Percentiles rank a stretch among this genome's conserved stretches.
Conservation (phyloP, 2,888 invertebrate genomes). For the Pedicia rivosa region DNA sequence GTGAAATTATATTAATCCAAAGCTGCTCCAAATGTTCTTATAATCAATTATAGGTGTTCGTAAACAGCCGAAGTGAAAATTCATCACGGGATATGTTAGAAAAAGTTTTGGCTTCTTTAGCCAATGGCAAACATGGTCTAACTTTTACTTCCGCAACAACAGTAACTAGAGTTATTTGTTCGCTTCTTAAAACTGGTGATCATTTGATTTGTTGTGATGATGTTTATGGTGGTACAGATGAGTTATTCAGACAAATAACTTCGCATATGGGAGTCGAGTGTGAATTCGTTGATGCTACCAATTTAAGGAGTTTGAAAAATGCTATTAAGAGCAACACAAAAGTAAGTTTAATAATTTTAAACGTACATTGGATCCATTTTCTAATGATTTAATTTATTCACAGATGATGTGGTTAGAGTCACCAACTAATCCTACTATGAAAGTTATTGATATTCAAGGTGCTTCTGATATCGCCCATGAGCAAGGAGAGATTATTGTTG, state of each 20-base stretch:
- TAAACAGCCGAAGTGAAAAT: conserved; percentile 89
- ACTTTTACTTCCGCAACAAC: conserved; percentile 86
- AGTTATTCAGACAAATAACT: too few relatives aligned
- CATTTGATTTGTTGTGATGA: conserved; percentile 85
- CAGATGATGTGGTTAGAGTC: conserved; percentile 91
- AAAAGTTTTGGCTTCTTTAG: conserved; percentile 75
- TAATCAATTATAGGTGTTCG: conserved; percentile 81
- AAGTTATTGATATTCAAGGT: conserved; percentile 72
- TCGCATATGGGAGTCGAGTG: too few relatives aligned
- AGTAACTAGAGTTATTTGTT: conserved; percentile 57
- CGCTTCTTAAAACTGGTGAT: conserved; percentile 68
- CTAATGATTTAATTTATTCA: too few relatives aligned
- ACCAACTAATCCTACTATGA: conserved; percentile 89
- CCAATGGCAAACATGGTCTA: conserved; percentile 71
- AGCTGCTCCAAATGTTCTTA: too few relatives aligned
- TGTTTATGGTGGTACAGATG: conserved; percentile 86
- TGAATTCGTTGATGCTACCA: too few relatives aligned
- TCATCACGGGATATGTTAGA: conserved; percentile 83
- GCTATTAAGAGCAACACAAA: too few relatives aligned
- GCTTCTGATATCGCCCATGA: conserved; percentile 45
- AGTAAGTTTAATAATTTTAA: too few relatives aligned
- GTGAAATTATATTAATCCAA: too few relatives aligned
- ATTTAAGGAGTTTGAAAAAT: too few relatives aligned
- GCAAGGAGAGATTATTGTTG: conserved; percentile 41
- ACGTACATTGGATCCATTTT: too few relatives aligned